phyloP scores from a whole-genome alignment of 2,797 vertebrate species.

The Coccyzus lansbergi region DNA sequence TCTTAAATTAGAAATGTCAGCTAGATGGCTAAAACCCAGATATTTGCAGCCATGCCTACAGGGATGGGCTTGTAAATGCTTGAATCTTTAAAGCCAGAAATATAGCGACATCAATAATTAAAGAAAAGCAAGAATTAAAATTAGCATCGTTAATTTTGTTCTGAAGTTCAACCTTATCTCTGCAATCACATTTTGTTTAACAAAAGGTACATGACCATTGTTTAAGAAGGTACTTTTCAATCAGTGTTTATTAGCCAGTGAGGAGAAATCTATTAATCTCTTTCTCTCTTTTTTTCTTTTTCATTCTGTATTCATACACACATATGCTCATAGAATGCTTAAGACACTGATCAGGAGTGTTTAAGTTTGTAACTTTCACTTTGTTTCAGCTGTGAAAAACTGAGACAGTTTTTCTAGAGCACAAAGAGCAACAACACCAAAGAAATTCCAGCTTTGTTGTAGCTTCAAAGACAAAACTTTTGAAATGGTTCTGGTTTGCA shows the following conservation, averaged over 20 bases:
- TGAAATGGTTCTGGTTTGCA: background rate
- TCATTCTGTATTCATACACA: background rate
- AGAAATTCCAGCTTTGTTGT: background rate
- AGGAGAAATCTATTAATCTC: background rate
- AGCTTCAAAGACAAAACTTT: background rate
- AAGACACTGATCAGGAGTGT: background rate
- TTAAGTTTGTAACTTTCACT: slow-evolving; percentile 29
- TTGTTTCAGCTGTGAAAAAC: background rate
- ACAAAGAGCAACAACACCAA: background rate
- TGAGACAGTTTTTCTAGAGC: slow-evolving; percentile 18
- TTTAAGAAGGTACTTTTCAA: slow-evolving; percentile 28
- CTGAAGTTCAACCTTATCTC: slow-evolving; percentile 42
- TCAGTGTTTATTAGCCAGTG: slow-evolving; percentile 9
- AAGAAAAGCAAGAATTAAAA: slow-evolving; percentile 48
- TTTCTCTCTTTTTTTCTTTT: background rate
- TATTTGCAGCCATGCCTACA: background rate
- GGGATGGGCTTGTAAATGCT: slow-evolving; percentile 31
- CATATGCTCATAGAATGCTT: background rate
- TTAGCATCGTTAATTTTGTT: slow-evolving; percentile 40
- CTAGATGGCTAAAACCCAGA: background rate
- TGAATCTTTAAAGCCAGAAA: slow-evolving; percentile 6
- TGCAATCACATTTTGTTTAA: slow-evolving; percentile 27
- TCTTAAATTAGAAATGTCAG: slow-evolving; percentile 49
- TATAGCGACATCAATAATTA: slow-evolving; percentile 12
- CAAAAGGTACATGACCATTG: slow-evolving; percentile 1